Evolutionary conservation across 2,113 vertebrate genomes (phyloP), one percentile per base, ranked within the genome.

Genomic region (Zapornia atra): DNA sequence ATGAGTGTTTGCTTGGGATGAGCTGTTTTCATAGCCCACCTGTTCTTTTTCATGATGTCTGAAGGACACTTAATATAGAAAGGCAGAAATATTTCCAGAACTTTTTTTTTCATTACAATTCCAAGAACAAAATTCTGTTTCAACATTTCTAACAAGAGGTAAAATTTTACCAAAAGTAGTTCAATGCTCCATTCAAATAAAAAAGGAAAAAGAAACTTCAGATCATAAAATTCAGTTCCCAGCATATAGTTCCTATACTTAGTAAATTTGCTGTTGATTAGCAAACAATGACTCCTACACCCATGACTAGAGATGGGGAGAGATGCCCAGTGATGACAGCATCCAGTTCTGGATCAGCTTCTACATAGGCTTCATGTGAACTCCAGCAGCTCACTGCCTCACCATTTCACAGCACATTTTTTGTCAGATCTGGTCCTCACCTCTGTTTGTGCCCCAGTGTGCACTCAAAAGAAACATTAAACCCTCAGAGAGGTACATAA

Each of bases 311-410:
- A 51, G 25, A 63, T 53, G 57, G 29, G 15, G 13, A 70, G n/a
- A 73, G 48, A 46, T 12, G 31, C 21, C 18, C 73, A 56, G 46
- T 9, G 34, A 42, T 8, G 18, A 31, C 6, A 13, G 26, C 19
- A 51, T 80, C 56, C 16, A n/a, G n/a, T 33, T 70, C 29, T 15
- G 46, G 48, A 26, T 29, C 34, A 56, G 34, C 33, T 61, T n/a
- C 25, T 36, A 25, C 22, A n/a, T 16, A 2, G 2, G 4, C 31
- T 73, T 38, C 2, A 0, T 26, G 20, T 31, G 24, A n/a, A 38
- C n/a, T 48, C 28, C 5, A 1, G 19, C 68, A 68, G 31, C 26
- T 76, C 91, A 9, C 53, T 50, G 24, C 21, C 34, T 11, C 44
- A 64, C 40, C 42, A 46, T 65, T 46, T 46, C 36, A 68, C 26